These are phyloP conservation scores for Sorex araneus DNA, from an alignment of 2,113 vertebrate species.

Conservation along the genomic window DNA sequence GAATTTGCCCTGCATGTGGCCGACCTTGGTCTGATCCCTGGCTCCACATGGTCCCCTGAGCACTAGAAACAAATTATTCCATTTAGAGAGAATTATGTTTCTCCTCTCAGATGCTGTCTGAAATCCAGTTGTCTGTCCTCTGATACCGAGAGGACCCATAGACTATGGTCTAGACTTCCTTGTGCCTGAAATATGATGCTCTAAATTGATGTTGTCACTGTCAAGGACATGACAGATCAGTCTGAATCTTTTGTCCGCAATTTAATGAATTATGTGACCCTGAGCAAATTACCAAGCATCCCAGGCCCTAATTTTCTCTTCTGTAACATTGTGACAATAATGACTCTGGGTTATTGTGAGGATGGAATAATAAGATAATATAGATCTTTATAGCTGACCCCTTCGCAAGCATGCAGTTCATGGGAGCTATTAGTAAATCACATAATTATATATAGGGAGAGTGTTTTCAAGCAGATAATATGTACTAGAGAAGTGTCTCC, in stretches of 20 bases:
- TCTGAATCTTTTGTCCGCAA: background rate
- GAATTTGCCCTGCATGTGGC: too few species aligned
- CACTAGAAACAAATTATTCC: background rate
- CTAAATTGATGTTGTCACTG: background rate
- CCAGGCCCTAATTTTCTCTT: background rate
- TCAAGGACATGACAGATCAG: background rate
- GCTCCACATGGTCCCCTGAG: too few species aligned
- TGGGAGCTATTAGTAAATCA: slow-evolving; percentile 3
- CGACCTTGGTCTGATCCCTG: too few species aligned
- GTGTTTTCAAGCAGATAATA: slow-evolving; percentile 16
- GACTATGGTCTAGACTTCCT: background rate
- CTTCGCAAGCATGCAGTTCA: background rate
- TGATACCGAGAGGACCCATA: background rate
- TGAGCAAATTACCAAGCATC: slow-evolving; percentile 39
- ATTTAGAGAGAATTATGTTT: background rate
- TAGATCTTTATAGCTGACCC: background rate
- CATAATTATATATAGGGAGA: background rate
- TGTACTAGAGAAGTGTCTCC: background rate
- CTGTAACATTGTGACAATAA: background rate
- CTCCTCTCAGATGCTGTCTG: background rate
- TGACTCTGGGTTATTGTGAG: background rate
- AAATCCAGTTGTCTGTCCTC: background rate
- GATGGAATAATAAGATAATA: background rate
- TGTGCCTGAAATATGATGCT: background rate
- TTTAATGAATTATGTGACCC: slow-evolving; percentile 36